Conservation (phyloP, 2,797 vertebrate species). For the Thripadectes ignobilis region DNA sequence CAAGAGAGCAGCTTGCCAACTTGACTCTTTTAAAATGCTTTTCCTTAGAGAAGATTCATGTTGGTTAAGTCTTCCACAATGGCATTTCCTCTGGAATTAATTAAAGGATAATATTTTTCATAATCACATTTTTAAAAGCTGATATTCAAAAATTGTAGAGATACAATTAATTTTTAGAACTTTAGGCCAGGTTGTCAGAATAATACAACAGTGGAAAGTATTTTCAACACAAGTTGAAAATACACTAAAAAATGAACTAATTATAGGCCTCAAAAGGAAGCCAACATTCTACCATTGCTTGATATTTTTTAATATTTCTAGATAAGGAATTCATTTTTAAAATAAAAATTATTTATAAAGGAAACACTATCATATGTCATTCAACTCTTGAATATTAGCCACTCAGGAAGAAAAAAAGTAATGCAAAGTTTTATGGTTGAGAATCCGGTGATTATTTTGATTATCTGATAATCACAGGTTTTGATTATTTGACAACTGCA, state of each 20-base stretch:
- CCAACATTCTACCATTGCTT: neutral
- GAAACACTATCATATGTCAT: neutral
- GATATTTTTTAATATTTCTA: neutral
- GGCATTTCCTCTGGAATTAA: conserved; percentile 7
- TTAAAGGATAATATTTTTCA: neutral
- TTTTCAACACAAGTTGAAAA: neutral
- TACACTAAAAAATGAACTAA: neutral
- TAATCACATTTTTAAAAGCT: neutral
- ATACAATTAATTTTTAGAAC: neutral
- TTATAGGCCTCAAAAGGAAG: neutral
- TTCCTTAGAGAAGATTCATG: neutral
- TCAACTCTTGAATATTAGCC: neutral
- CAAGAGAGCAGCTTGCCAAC: neutral
- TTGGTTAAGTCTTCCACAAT: neutral
- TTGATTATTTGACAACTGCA: neutral
- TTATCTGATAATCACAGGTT: neutral
- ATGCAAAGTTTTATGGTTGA: neutral
- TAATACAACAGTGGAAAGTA: neutral
- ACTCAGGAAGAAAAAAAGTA: neutral
- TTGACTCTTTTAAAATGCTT: neutral
- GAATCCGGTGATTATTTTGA: neutral
- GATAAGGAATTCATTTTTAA: neutral
- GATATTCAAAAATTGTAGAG: neutral
- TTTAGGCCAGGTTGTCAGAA: neutral
- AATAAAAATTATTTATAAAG: neutral